Base-by-base conservation (phyloP, 2,797 vertebrate genomes). In the Phoxinus dragarum region DNA sequence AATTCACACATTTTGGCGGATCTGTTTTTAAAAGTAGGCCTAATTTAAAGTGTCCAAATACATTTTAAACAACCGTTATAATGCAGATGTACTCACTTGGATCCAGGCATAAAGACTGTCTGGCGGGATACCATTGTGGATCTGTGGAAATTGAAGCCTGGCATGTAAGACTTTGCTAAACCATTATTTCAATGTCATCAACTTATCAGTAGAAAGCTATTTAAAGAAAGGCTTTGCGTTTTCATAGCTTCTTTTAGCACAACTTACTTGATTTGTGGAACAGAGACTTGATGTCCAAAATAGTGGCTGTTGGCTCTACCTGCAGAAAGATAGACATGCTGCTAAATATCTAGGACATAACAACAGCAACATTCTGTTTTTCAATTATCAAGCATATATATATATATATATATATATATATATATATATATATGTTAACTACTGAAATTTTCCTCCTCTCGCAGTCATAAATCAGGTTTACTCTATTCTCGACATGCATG, bases 111-210 rank as follows among this genome's bases (percentile, higher is more conserved):
- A 99, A 94, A 42, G 97, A 98, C 90, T 99, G 98, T 84, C 97
- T 96, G 85, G 98, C 97, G 0, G 97, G 97, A 91, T 98, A 98
- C 97, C 97, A 98, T 88, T 97, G 96, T 27, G 97, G 97, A 94
- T 99, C 98, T 99, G 94, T 52, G 31, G 54, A 79, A 89, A 79
- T 21, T 44, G 84, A 84, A 89, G 19, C 56, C 38, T 81, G 75
- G 38, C 54, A 89, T 31, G 89, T 38, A 81, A n/a, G 74, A 72
- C 83, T 54, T 54, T 40, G 40, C 23, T 34, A 54, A 64, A 27
- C 68, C 23, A 71, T 44, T 47, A 64, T 38, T 80, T 74, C 23
- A 21, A 59, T 81, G 59, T 54, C 71, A 80, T 68, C 68, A 85
- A 64, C 80, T 77, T 81, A 64, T 81, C 77, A 19, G 64, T 54